phyloP scores from a whole-genome alignment of 2,797 vertebrate species.

The Semaprochilodus insignis region DNA sequence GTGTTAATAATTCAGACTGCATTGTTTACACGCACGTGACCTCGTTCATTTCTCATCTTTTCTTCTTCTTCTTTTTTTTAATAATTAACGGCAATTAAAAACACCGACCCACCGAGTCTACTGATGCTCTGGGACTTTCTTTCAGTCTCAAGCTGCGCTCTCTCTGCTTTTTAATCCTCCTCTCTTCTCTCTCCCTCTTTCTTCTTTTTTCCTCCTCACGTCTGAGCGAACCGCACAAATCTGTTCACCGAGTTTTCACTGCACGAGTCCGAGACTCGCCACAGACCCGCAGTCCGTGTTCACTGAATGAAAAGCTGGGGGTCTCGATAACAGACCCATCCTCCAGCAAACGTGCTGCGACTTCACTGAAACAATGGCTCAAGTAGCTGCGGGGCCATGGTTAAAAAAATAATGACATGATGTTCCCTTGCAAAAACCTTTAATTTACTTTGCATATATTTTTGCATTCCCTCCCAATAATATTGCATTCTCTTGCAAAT shows the following conservation, averaged over 20 bases:
- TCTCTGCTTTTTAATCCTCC: not conserved
- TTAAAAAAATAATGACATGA: too few relatives aligned
- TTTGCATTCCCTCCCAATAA: too few relatives aligned
- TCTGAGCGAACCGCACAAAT: not conserved
- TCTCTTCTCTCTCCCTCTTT: not conserved
- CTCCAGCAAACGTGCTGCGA: not conserved
- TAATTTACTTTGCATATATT: too few relatives aligned
- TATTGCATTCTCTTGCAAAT: too few relatives aligned
- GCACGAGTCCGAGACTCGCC: constrained; percentile 46
- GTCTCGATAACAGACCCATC: not conserved
- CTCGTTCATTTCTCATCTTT: constrained; percentile 38
- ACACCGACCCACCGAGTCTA: constrained; percentile 25
- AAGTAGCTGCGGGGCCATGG: too few relatives aligned
- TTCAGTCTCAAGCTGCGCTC: not conserved
- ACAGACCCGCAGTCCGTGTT: constrained; percentile 2
- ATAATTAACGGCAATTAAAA: constrained; percentile 69
- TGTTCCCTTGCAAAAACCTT: too few relatives aligned
- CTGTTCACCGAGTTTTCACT: constrained; percentile 8
- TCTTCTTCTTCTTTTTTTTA: constrained; percentile 56
- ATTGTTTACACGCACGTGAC: constrained; percentile 69
- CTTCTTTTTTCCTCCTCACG: too few relatives aligned
- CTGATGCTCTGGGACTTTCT: constrained; percentile 14
- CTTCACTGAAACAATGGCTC: too few relatives aligned
- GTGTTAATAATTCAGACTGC: constrained; percentile 73
- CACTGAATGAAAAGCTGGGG: too few relatives aligned